Conservation (phyloP, 2,113 vertebrate genomes). For the Megaptera novaeangliae region DNA sequence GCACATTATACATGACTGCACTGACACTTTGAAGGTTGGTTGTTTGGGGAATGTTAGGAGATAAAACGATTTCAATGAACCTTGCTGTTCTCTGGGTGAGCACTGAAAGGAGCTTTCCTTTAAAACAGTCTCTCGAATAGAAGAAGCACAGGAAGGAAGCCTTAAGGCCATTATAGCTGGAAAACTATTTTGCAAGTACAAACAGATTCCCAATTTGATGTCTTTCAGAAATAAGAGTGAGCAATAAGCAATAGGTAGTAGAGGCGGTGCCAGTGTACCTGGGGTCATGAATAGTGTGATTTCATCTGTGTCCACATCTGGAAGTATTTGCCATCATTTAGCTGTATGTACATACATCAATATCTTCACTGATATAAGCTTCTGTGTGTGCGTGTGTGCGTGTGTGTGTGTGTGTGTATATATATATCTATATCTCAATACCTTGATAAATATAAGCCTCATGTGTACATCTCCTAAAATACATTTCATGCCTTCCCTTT, state of each 20-base stretch:
- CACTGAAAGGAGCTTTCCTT: background rate
- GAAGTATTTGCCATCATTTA: background rate
- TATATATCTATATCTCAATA: too few species aligned
- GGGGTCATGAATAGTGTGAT: background rate
- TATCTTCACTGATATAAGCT: background rate
- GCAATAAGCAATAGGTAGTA: too few species aligned
- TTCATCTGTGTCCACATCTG: background rate
- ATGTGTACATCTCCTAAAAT: background rate
- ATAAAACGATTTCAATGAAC: background rate
- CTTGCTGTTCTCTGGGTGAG: background rate
- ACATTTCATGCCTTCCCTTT: background rate
- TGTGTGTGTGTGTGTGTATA: too few species aligned
- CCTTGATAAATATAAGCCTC: background rate
- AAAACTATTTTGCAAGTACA: background rate
- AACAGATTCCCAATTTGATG: background rate
- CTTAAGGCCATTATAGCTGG: fast-evolving
- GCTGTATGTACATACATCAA: background rate
- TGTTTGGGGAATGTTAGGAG: background rate
- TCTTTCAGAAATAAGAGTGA: background rate
- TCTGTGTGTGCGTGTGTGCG: background rate
- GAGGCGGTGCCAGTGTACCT: fast-evolving
- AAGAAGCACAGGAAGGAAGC: background rate
- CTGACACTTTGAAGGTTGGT: too few species aligned
- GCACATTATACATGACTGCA: background rate
- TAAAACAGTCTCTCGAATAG: background rate